Evolutionary conservation across 2,797 vertebrate genomes (phyloP), one percentile per base, ranked within the genome.

Genomic region (Cirrhinus molitorella): DNA sequence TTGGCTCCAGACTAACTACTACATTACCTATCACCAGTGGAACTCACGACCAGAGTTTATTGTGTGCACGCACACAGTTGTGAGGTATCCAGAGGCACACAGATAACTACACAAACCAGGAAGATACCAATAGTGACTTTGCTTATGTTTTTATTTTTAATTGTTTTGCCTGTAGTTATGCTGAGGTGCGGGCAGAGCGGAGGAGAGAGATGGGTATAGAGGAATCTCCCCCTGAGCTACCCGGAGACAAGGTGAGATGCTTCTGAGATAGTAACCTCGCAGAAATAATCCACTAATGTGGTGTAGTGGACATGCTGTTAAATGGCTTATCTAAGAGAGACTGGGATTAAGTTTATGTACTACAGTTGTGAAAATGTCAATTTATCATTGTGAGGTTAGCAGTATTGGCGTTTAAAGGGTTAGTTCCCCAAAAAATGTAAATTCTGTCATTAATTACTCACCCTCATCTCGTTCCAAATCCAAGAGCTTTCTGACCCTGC

Each of bases 1-100:
- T 91, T 99, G 98, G 98, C 94, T 99, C 73, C 98, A 99, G 86
- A 99, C 98, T 37, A 97, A 97, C 89, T 99, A 99, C 93, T 99
- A 99, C 90, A 99, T 99, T 91, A 99, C 98, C 72, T 99, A 99
- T 84, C 98, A 99, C 89, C 98, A 99, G 90, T 99, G 98, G 98
- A 99, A 99, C 94, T 99, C 98, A 66, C 95, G 97, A 75, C 98
- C 98, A 14, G 98, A 99, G 92, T 99, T 99, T 88, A 99, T 99
- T 82, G 98, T 99, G 86, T 99, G 98, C 89, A 98, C 97, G 0
- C 98, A 99, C 92, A 99, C 97, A 23, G 98, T 99, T 84, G 97
- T 99, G 92, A 98, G 98, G 98, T 99, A 95, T 1, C 17, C 31
- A 88, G 37, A 51, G 68, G 5, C 40, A 3, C 9, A 68, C 11